Conservation (phyloP, 2,113 vertebrate species). For the Halichoeres trimaculatus region DNA sequence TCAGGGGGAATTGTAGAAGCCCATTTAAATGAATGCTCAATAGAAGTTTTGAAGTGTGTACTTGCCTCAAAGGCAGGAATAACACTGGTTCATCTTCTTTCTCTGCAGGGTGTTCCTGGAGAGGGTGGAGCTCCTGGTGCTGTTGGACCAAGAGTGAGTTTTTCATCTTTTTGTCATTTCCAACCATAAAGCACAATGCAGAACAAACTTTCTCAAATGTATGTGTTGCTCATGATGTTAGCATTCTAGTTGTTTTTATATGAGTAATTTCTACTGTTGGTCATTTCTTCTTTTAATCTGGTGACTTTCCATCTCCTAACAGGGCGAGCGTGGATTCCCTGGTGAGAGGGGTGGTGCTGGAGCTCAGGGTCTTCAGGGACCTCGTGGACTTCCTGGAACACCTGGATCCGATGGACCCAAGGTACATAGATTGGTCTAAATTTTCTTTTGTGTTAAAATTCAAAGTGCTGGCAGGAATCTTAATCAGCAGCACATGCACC, state of each 20-base stretch:
- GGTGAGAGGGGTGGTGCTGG: conserved; percentile 94
- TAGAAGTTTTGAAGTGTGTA: background rate
- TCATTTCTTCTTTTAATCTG: background rate
- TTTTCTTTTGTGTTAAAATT: background rate
- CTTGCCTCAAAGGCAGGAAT: background rate
- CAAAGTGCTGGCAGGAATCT: background rate
- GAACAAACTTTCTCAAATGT: background rate
- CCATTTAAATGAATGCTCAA: too few relatives aligned
- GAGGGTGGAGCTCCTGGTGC: conserved; percentile 91
- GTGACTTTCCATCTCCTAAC: conserved; percentile 18
- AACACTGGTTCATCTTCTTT: conserved; percentile 9
- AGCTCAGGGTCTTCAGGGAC: conserved; percentile 92
- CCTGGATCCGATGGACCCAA: conserved; percentile 96
- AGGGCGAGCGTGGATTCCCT: conserved; percentile 98
- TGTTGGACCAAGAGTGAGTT: conserved; percentile 93
- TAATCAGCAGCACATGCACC: too few relatives aligned
- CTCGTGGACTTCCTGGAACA: conserved; percentile 95
- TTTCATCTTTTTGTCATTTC: background rate
- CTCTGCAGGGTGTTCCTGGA: conserved; percentile 91
- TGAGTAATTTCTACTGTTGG: background rate
- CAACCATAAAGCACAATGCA: too few relatives aligned
- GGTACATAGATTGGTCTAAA: conserved; percentile 77
- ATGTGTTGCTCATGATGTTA: background rate
- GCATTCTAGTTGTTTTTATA: background rate
- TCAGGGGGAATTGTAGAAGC: too few relatives aligned